Evolutionary conservation across 2,797 vertebrate species (phyloP).

Genomic region (Cuculus canorus): DNA sequence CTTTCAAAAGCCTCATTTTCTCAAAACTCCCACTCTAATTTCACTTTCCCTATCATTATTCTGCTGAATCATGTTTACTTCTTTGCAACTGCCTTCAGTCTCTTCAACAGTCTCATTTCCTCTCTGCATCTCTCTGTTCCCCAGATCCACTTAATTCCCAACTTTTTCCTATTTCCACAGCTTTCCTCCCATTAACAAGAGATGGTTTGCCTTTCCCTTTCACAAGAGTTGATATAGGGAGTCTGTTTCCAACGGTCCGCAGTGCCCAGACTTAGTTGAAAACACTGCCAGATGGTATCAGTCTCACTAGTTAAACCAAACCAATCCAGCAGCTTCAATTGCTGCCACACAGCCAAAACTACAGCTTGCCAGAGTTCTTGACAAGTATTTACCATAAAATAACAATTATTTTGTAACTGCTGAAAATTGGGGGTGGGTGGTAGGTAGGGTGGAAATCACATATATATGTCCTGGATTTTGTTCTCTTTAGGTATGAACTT

Average conservation of each 20-base stretch:
- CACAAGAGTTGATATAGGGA: neutral
- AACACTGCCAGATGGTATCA: neutral
- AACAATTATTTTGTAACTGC: neutral
- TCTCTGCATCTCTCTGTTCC: rapidly evolving
- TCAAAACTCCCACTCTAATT: neutral
- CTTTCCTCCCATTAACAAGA: neutral
- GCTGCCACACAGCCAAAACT: neutral
- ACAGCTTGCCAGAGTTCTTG: neutral
- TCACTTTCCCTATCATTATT: neutral
- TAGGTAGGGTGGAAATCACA: too few relatives aligned
- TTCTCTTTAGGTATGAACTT: neutral
- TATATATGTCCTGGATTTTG: neutral
- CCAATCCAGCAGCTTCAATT: neutral
- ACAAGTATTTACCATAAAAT: neutral
- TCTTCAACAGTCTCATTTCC: neutral
- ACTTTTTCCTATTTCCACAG: neutral
- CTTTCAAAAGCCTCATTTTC: neutral
- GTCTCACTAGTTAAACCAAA: neutral
- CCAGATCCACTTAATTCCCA: neutral
- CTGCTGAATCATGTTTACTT: neutral
- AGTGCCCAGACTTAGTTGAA: too few relatives aligned
- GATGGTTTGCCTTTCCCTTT: neutral
- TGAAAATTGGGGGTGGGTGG: neutral
- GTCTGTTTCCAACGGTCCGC: neutral
- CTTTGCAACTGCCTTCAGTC: neutral